These are phyloP conservation scores for Pediacus dermestoides DNA, from an alignment of 2,888 invertebrate genomes.

Conservation along the genomic window DNA sequence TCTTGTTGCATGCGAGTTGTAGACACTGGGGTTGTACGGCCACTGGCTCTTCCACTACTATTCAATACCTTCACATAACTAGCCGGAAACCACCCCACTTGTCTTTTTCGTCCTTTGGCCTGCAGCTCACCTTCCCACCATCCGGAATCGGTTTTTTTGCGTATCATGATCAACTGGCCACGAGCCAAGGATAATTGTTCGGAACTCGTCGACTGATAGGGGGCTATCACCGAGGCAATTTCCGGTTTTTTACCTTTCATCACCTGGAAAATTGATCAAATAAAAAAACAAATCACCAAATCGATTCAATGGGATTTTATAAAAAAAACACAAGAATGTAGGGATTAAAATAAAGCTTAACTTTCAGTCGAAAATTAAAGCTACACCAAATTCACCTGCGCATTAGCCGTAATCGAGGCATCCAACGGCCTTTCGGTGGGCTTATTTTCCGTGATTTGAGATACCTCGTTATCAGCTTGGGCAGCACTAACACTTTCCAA, in stretches of 20 bases:
- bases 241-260: conserved; percentile 75
- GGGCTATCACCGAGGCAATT: conserved; percentile 91
- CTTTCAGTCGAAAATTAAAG: too few relatives aligned
- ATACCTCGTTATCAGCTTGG: conserved; percentile 49
- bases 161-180: conserved; percentile 92
- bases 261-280: conserved; percentile 47
- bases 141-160: conserved; percentile 93
- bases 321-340: conserved; percentile 7
- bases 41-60: conserved; percentile 66
- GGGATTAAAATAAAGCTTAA: conserved; percentile 1
- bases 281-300: not conserved
- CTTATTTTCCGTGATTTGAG: conserved; percentile 51
- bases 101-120: conserved; percentile 82
- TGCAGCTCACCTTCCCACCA: conserved; percentile 99
- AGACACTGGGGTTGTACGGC: conserved; percentile 70
- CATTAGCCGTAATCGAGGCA: conserved; percentile 49
- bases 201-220: conserved; percentile 84
- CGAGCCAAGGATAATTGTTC: conserved; percentile 88
- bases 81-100: conserved; percentile 99
- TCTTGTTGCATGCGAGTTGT: conserved; percentile 63
- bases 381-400: conserved; percentile 40
- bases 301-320: not conserved
- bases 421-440: conserved; percentile 46
- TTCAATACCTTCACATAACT: conserved; percentile 87
- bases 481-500: conserved; percentile 34